Evolutionary conservation across 2,888 invertebrate species (phyloP), one percentile per base, ranked within the genome.

Genomic region (Himalopsyche tibetana): DNA sequence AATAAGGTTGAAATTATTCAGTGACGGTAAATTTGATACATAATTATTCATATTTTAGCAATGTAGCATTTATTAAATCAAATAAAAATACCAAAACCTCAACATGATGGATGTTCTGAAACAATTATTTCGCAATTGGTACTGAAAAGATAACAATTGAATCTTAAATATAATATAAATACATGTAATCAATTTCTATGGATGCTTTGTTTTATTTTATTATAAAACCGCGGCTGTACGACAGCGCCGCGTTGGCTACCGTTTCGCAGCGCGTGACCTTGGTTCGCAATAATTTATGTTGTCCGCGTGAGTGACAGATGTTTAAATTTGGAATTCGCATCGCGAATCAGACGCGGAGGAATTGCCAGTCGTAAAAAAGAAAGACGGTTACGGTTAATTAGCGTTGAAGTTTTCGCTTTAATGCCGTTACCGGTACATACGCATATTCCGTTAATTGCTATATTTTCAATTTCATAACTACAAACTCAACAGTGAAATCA

Each of bases 181-280:
- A 45, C 9, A 45, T 0, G 2, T 9, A 11, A 11, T 45, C 45
- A 0, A 15, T 51, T 51, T 12, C 11, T 63, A 63, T 19, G 63
- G 19, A 19, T 19, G 63, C 63, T 8, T 11, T 19, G 19, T 19
- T 19, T n/a, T 63, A 63, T 63, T 63, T n/a, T 63, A 63, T 63
- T 63, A 63, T 19, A 63, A 63, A 8, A 63, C 19, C 19, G 63
- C 63, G 63, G 19, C 2, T 63, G 28, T 63, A 15, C 15, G 51
- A 19, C 82, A 55, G 74, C 85, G 85, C 85, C 85, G 42, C 55
- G 17, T 85, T 85, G 85, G 85, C 85, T 85, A 38, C 79, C 55
- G 79, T 42, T 40, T 42, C 36, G 80, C 63, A 11, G 55, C 19
- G 36, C 82, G n/a, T 40, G 85, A 82, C 85, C 85, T 85, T 85